A percentile compares a stretch with the other conserved stretches of the same genome.
Evolutionary conservation across 2,888 invertebrate species (phyloP).

Genomic region (Caenorhabditis sp.): DNA sequence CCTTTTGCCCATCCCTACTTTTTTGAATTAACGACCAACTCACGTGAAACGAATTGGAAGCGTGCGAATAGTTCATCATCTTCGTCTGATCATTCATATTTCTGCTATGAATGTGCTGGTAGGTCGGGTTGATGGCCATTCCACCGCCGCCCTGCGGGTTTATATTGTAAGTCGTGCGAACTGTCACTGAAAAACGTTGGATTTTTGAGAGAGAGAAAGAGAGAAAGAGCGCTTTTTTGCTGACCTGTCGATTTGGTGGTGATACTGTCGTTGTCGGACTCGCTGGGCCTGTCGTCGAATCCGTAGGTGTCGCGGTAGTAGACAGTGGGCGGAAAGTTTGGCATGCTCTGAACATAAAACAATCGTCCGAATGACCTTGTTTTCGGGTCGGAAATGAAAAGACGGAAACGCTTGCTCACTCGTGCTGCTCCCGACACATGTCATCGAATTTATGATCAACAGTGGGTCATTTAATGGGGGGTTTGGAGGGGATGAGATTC

Average conservation of each 20-base stretch:
- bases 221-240: neutral
- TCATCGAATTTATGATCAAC: constrained; percentile 41
- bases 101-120: constrained; percentile 48
- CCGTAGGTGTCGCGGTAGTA: constrained; percentile 77
- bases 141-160: constrained; percentile 52
- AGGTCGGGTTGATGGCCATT: constrained; percentile 59
- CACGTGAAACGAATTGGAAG: constrained; percentile 67
- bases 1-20: too few relatives aligned
- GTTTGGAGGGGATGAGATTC: neutral
- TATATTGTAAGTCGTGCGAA: constrained; percentile 57
- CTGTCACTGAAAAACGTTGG: constrained; percentile 34
- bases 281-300: constrained; percentile 58
- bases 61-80: constrained; percentile 60
- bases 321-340: constrained; percentile 76
- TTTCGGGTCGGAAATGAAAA: neutral
- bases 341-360: constrained; percentile 53
- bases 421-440: too few relatives aligned
- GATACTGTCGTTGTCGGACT: constrained; percentile 62
- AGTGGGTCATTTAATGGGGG: constrained; percentile 13
- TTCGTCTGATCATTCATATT: constrained; percentile 49
- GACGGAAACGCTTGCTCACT: too few relatives aligned
- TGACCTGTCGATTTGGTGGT: constrained; percentile 56
- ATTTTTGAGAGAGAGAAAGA: too few relatives aligned
- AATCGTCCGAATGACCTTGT: constrained; percentile 15
- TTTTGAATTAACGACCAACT: too few relatives aligned